Evolutionary conservation across 2,113 vertebrate genomes (phyloP).

Genomic region (Arenaria interpres): DNA sequence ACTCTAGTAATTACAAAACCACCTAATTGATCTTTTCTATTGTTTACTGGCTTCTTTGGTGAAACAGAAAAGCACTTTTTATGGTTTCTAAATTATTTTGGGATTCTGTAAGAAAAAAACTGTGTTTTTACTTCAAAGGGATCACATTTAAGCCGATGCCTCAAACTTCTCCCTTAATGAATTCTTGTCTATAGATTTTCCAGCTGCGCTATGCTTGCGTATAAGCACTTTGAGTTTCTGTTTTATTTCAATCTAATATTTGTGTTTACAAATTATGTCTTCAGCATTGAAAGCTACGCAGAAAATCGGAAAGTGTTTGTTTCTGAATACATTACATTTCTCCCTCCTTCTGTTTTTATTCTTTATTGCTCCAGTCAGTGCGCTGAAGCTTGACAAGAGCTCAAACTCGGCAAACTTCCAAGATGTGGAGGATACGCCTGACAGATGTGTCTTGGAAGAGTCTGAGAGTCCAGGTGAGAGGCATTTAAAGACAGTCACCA

Average conservation of each 20-base stretch:
- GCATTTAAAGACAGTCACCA: slow-evolving; percentile 72
- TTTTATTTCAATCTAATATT: slow-evolving; percentile 70
- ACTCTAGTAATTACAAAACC: background rate
- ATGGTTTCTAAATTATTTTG: slow-evolving; percentile 32
- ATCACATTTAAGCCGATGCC: slow-evolving; percentile 37
- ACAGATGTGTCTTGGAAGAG: slow-evolving; percentile 79
- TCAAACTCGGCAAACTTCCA: slow-evolving; percentile 76
- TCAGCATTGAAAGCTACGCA: slow-evolving; percentile 10
- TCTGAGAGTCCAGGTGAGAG: slow-evolving; percentile 83
- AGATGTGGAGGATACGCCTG: slow-evolving; percentile 71
- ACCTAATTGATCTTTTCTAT: slow-evolving; percentile 2
- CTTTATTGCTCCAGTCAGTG: slow-evolving; percentile 20
- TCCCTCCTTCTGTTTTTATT: background rate
- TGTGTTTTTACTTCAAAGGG: background rate
- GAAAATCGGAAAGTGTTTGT: slow-evolving; percentile 65
- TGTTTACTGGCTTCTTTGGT: background rate
- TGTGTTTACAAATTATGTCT: slow-evolving; percentile 63
- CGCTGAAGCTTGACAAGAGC: slow-evolving; percentile 74
- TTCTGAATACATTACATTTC: slow-evolving; percentile 69
- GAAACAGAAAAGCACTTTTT: background rate
- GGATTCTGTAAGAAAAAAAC: slow-evolving; percentile 33
- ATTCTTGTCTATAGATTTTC: slow-evolving; percentile 69
- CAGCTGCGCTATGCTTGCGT: slow-evolving; percentile 44
- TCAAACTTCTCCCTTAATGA: slow-evolving; percentile 47
- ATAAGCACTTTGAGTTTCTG: slow-evolving; percentile 65